phyloP scores from a whole-genome alignment of 2,113 vertebrate genomes.

The Lates calcarifer region DNA sequence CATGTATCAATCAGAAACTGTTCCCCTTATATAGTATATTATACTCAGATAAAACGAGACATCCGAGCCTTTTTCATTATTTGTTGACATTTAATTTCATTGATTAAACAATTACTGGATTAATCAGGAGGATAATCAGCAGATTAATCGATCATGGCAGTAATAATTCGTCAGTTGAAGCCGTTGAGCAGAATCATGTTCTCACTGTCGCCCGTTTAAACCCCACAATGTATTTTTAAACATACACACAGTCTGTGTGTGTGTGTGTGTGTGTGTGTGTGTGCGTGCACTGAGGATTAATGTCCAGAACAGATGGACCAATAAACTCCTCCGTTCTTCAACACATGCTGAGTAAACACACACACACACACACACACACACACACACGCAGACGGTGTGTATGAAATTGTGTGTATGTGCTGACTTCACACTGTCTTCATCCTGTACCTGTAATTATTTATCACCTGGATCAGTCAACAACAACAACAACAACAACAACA shows the following conservation, averaged over 20 bases:
- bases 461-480: background rate
- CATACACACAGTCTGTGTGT: background rate
- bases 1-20: no score
- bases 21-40: no score
- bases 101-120: background rate
- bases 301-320: slow-evolving; percentile 48
- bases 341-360: slow-evolving; percentile 19
- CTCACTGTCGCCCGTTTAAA: background rate
- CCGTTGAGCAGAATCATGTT: no score
- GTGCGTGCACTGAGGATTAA: slow-evolving; percentile 25
- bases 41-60: no score
- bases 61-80: no score
- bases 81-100: no score
- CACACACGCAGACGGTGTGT: background rate
- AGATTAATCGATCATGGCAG: no score
- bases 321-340: slow-evolving; percentile 11
- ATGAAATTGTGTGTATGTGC: background rate
- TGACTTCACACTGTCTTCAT: background rate
- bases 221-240: background rate
- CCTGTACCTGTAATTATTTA: background rate
- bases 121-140: background rate
- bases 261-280: background rate
- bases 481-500: no score
- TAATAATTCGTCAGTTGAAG: no score
- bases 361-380: background rate